A percentile compares a stretch with the other conserved stretches of the same genome.
These are phyloP conservation scores for Acipenser ruthenus DNA, from an alignment of 2,797 vertebrate species.

Conservation along the genomic window DNA sequence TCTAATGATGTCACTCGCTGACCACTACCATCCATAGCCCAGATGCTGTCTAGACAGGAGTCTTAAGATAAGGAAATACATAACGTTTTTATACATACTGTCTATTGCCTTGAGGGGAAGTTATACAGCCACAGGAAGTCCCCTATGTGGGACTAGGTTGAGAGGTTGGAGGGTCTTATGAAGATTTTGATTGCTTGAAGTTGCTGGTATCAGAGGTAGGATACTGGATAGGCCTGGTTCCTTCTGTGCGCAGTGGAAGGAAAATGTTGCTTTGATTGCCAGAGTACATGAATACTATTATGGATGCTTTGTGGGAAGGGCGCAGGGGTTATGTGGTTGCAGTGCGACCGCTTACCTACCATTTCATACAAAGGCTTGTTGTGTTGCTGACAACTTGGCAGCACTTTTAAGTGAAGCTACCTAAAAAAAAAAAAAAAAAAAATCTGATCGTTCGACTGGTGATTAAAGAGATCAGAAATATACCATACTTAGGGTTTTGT, in stretches of 20 bases:
- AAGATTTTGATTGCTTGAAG: conserved; percentile 34
- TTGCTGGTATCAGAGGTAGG: conserved; percentile 22
- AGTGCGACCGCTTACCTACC: conserved; percentile 24
- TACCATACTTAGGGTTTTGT: conserved; percentile 42
- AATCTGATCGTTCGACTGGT: conserved; percentile 38
- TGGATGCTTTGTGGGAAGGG: conserved; percentile 19
- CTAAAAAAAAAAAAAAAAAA: conserved; percentile 34
- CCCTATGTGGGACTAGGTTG: conserved; percentile 1
- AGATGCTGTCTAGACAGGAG: conserved; percentile 50
- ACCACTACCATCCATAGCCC: conserved; percentile 28
- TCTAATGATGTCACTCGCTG: conserved; percentile 27
- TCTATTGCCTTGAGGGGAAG: conserved; percentile 1
- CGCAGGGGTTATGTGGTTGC: conserved; percentile 18
- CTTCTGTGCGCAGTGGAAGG: conserved; percentile 16
- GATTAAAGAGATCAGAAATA: conserved; percentile 31
- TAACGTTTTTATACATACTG: conserved; percentile 15
- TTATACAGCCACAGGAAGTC: conserved; percentile 20
- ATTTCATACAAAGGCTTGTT: conserved; percentile 32
- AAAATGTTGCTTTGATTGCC: conserved; percentile 29
- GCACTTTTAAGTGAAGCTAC: conserved; percentile 38
- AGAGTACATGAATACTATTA: conserved; percentile 33
- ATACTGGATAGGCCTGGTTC: conserved; percentile 27
- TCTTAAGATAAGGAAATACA: conserved; percentile 29
- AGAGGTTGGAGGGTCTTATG: conserved; percentile 11
- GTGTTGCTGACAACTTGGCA: conserved; percentile 34